These are phyloP conservation scores for Drosophila suzukii DNA, from an alignment of 1,140 invertebrate species.

Conservation along the genomic window DNA sequence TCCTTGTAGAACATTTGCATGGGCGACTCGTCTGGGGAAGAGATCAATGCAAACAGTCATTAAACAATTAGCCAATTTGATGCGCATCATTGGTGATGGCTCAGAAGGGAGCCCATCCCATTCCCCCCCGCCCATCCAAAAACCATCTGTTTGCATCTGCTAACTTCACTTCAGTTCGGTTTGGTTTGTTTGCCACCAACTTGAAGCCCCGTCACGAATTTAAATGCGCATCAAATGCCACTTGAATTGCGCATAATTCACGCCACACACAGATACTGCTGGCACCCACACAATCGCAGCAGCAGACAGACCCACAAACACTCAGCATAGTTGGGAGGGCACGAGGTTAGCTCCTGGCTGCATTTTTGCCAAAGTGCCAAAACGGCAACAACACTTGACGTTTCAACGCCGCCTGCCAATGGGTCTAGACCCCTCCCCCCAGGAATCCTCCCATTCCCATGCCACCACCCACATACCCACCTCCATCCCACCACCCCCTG, in stretches of 20 bases:
- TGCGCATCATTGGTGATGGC: conserved; percentile 72
- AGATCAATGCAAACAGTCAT: conserved; percentile 82
- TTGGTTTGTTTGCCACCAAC: conserved; percentile 73
- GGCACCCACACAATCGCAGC: conserved; percentile 13
- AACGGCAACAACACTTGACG: conserved; percentile 76
- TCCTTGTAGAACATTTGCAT: conserved; percentile 88
- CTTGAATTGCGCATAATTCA: conserved; percentile 80
- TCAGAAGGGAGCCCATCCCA: conserved; percentile 4
- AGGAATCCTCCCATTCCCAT: background rate
- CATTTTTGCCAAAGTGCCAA: conserved; percentile 82
- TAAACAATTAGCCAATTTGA: conserved; percentile 81
- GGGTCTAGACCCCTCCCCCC: conserved; percentile 6
- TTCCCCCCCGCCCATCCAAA: background rate
- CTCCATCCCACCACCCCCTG: background rate
- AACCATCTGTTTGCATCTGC: conserved; percentile 11
- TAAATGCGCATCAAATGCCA: conserved; percentile 79
- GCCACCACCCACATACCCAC: background rate
- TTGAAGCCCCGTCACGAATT: conserved; percentile 75
- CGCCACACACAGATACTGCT: conserved; percentile 42
- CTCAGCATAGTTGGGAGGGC: conserved; percentile 24
- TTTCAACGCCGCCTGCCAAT: conserved; percentile 69
- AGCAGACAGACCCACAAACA: conserved; percentile 8
- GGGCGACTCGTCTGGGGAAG: conserved; percentile 80
- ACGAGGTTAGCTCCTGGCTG: conserved; percentile 68
- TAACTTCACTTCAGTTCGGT: conserved; percentile 8